Base-by-base conservation (phyloP, 2,888 invertebrate species). In the Caenorhabditis doughertyi region DNA sequence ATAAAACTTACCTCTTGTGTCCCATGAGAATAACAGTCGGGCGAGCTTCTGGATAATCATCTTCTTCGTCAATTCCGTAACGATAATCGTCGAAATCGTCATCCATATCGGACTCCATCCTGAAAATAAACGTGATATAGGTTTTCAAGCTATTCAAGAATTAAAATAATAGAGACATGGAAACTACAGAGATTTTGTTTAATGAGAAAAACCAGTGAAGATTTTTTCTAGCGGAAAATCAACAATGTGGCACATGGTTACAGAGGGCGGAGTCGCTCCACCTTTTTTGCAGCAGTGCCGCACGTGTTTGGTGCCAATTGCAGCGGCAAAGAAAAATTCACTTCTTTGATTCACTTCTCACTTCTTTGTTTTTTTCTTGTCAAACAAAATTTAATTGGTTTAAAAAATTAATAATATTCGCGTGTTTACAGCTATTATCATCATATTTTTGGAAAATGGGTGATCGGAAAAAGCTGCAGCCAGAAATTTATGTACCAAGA, bases 21-120 rank as follows among this genome's bases (percentile, higher is more conserved):
- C 91, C 91, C 89, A 90, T 91, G 16, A 91, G 87, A 9, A 91
- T 87, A 21, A 92, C 89, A 18, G 89, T 90, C 0, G 91, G 91
- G 51, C 90, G 85, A 25, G 77, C 55, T 16, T 84, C 85, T 3
- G 79, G 79, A 25, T 77, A 71, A 68, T 82, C 86, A 27, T 83
- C 79, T 21, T 87, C 87, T 5, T 81, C 80, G 7, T 86, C 85
- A 47, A 82, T 83, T 51, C 82, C 86, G 23, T 90, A 68, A n/a
- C 86, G 88, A 56, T 88, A 89, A 53, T 87, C 85, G 32, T 87
- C 89, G 21, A 89, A 87, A 16, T 84, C 85, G 23, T 84, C 86
- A 8, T 85, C 87, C 25, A 67, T 73, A 53, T 80, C 81, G 18
- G 83, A 79, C 16, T 79, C 71, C 71, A 71, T 62, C 21, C 51